Evolutionary conservation across 1,140 invertebrate species (phyloP).

Genomic region (Rhopalosiphum maidis): DNA sequence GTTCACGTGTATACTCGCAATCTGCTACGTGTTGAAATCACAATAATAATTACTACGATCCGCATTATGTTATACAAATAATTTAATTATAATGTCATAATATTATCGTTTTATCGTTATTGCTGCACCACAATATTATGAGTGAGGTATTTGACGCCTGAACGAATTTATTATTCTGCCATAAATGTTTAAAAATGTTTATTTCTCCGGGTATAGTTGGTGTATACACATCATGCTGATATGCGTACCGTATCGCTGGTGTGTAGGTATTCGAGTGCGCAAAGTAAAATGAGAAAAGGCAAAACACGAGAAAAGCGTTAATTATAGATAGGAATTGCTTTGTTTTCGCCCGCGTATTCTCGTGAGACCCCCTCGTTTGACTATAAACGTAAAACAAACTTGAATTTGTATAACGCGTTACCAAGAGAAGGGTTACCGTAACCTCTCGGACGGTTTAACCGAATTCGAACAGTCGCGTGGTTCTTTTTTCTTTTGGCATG

Average conservation of each 20-base stretch:
- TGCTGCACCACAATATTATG: neutral
- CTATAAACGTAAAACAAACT: slow-evolving; percentile 55
- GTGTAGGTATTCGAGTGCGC: neutral
- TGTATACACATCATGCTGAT: neutral
- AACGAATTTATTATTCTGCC: neutral
- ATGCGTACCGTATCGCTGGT: neutral
- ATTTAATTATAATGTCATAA: neutral
- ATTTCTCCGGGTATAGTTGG: neutral
- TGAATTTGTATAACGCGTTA: neutral
- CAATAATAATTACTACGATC: neutral
- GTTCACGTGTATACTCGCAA: no score
- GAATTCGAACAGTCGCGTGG: neutral
- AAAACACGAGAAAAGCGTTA: slow-evolving; percentile 33
- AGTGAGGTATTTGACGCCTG: neutral
- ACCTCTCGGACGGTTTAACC: neutral
- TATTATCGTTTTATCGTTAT: neutral
- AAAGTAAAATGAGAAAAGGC: slow-evolving; percentile 37
- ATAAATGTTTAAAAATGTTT: neutral
- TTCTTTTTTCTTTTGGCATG: neutral
- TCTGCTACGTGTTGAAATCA: neutral
- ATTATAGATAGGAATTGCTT: slow-evolving; percentile 52
- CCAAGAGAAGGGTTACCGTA: neutral
- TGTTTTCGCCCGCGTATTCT: slow-evolving; percentile 36
- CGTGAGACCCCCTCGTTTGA: slow-evolving; percentile 3
- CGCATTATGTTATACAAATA: neutral